Evolutionary conservation across 1,140 invertebrate species (phyloP).

Genomic region (Drosophila punjabiensis): DNA sequence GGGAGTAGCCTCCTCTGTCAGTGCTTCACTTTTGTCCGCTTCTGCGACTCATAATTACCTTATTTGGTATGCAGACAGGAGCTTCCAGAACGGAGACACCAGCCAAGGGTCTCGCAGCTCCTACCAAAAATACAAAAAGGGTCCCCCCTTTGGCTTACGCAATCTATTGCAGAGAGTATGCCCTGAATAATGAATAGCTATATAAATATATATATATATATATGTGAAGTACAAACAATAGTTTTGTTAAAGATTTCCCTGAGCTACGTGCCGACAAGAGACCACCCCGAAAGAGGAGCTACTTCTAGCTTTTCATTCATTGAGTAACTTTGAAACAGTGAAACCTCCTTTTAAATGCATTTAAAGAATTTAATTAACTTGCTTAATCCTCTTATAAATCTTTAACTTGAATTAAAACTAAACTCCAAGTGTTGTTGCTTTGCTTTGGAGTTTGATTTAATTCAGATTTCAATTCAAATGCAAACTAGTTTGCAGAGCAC

Average conservation of each 20-base stretch:
- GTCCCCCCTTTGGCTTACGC: slow-evolving; percentile 34
- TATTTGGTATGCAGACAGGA: slow-evolving; percentile 82
- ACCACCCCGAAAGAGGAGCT: slow-evolving; percentile 48
- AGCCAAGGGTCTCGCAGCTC: slow-evolving; percentile 20
- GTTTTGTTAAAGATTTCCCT: slow-evolving; percentile 37
- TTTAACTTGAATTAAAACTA: slow-evolving; percentile 35
- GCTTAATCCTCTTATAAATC: slow-evolving; percentile 21
- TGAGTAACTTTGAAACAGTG: slow-evolving; percentile 6
- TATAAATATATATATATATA: slow-evolving; percentile 1
- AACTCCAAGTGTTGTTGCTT: slow-evolving; percentile 36
- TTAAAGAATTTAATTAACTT: slow-evolving; percentile 58
- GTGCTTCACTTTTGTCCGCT: slow-evolving; percentile 72
- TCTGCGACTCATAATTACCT: slow-evolving; percentile 80
- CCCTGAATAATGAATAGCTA: slow-evolving; percentile 60
- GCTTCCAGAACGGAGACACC: slow-evolving; percentile 39
- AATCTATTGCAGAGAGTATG: slow-evolving; percentile 25
- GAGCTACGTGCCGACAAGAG: slow-evolving; percentile 45
- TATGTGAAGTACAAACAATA: slow-evolving; percentile 4
- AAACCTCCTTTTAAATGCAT: slow-evolving; percentile 33
- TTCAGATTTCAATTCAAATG: slow-evolving; percentile 11
- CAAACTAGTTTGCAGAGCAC: slow-evolving; percentile 57
- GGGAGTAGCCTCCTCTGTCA: slow-evolving; percentile 37
- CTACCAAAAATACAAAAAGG: slow-evolving; percentile 4
- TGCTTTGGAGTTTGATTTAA: slow-evolving; percentile 13
- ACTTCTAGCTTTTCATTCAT: slow-evolving; percentile 20